These are phyloP conservation scores for Palythoa heliodiscus DNA, from an alignment of 92 coral and sea anemone species.

Conservation along the genomic window DNA sequence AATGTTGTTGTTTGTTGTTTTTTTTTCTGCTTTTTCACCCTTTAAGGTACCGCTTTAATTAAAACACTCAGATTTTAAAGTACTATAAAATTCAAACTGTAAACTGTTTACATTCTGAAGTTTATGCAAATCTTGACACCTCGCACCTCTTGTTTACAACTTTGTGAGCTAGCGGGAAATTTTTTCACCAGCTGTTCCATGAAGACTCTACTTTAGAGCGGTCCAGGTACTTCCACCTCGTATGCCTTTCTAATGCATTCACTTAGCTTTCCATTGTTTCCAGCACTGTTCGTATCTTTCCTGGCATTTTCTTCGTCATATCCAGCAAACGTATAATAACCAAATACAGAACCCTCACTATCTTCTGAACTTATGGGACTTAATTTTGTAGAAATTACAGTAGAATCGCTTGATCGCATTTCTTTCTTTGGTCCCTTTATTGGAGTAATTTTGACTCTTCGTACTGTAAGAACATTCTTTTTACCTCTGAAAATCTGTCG, in stretches of 20 bases:
- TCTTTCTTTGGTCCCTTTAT: background rate
- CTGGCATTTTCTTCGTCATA: background rate
- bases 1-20: background rate
- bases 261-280: background rate
- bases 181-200: background rate
- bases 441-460: constrained; percentile 21
- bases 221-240: background rate
- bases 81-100: background rate
- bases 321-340: background rate
- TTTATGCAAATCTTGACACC: too few relatives aligned
- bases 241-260: constrained; percentile 13
- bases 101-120: too few relatives aligned
- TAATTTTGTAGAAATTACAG: constrained; percentile 10
- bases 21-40: background rate
- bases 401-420: constrained; percentile 10
- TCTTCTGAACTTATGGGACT: constrained; percentile 5
- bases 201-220: background rate
- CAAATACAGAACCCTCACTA: background rate
- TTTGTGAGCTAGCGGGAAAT: background rate
- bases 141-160: background rate
- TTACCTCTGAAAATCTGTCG: constrained; percentile 43
- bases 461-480: constrained; percentile 18
- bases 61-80: background rate
- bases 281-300: background rate
- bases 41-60: background rate